A percentile compares a stretch with the other conserved stretches of the same genome.
These are phyloP conservation scores for Arctocebus calabarensis DNA, from an alignment of 2,797 vertebrate genomes.

Conservation along the genomic window DNA sequence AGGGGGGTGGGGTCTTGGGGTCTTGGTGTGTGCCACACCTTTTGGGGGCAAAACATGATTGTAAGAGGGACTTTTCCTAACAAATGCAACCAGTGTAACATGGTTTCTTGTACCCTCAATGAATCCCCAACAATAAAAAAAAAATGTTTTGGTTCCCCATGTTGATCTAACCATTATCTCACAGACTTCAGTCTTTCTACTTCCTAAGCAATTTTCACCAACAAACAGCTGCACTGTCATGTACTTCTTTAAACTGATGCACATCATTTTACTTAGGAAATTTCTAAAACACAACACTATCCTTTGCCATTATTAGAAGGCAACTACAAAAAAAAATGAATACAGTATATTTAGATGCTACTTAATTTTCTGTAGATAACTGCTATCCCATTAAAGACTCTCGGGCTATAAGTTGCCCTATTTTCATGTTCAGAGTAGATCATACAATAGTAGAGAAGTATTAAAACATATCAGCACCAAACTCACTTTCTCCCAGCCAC, in stretches of 20 bases:
- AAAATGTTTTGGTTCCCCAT: too few species aligned
- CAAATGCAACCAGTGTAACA: too few species aligned
- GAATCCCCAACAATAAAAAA: too few species aligned
- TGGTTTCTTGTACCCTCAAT: too few species aligned
- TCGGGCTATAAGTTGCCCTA: not conserved
- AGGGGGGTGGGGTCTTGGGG: too few species aligned
- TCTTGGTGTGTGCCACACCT: too few species aligned
- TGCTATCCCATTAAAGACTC: not conserved
- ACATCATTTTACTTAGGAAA: conserved; percentile 24
- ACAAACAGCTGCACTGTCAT: not conserved
- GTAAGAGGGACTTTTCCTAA: too few species aligned
- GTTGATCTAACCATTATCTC: not conserved
- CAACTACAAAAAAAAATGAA: not conserved
- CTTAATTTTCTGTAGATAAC: not conserved
- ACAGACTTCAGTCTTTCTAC: not conserved
- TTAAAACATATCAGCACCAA: not conserved
- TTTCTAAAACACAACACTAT: not conserved
- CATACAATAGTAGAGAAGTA: not conserved
- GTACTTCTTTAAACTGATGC: conserved; percentile 1
- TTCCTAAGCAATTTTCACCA: not conserved
- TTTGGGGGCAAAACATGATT: too few species aligned
- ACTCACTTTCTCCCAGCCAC: not conserved
- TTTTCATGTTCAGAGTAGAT: not conserved
- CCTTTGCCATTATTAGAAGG: not conserved
- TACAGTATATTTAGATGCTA: too few species aligned